Conservation (phyloP, 2,888 invertebrate species). For the Hemaris fuciformis region DNA sequence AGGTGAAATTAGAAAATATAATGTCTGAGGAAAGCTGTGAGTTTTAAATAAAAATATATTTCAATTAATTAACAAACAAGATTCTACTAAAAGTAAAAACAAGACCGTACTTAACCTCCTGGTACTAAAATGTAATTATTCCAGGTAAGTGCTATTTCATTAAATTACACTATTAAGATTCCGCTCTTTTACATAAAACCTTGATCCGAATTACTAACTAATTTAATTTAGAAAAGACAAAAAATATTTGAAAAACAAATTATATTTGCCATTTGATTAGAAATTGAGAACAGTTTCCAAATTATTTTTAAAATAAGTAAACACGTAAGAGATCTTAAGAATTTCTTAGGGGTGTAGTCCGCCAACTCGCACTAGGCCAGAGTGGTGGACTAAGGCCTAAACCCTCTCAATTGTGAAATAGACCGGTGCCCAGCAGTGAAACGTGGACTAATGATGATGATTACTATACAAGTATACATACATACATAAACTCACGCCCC, state of each 20-base stretch:
- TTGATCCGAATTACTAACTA: background rate
- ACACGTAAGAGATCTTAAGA: no score
- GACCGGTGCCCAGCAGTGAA: no score
- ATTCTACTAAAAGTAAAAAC: background rate
- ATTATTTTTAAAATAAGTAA: background rate
- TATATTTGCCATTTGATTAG: background rate
- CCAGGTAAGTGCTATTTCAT: background rate
- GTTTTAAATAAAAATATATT: background rate
- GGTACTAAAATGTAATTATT: constrained; percentile 1
- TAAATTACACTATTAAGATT: constrained; percentile 4
- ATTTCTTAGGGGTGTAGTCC: no score
- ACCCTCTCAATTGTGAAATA: no score
- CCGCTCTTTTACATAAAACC: background rate
- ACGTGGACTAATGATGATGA: no score
- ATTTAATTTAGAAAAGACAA: background rate
- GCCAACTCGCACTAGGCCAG: no score
- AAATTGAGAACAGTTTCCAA: background rate
- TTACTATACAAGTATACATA: no score
- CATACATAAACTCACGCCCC: no score
- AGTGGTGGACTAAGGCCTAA: no score
- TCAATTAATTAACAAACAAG: background rate
- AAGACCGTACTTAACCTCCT: background rate
- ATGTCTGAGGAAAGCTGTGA: no score
- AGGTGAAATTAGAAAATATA: no score
- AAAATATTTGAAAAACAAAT: background rate